A percentile compares a stretch with the other conserved stretches of the same genome.
Conservation (phyloP, 2,888 invertebrate species). For the Pedicia rivosa region DNA sequence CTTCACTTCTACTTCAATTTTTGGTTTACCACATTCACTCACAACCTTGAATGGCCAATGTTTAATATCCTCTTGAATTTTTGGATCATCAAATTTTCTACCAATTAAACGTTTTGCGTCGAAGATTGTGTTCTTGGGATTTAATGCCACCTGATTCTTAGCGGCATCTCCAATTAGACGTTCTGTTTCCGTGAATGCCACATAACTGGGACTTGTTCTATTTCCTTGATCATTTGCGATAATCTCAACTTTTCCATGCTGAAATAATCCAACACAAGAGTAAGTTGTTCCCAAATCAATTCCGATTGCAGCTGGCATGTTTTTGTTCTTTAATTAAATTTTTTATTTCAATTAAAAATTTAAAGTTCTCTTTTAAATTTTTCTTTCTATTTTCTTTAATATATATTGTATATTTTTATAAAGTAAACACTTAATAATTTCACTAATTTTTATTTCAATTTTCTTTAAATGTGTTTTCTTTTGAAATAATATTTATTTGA, state of each 20-base stretch:
- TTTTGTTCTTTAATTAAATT: background rate
- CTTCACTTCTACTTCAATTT: slow-evolving; percentile 75
- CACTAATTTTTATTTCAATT: too few relatives aligned
- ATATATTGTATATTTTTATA: too few relatives aligned
- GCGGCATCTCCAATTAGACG: slow-evolving; percentile 76
- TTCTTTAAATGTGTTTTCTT: too few relatives aligned
- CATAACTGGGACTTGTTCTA: slow-evolving; percentile 60
- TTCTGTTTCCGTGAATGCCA: slow-evolving; percentile 77
- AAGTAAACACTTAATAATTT: too few relatives aligned
- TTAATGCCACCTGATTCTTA: slow-evolving; percentile 79
- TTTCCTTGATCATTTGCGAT: slow-evolving; percentile 85
- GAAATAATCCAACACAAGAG: slow-evolving; percentile 87
- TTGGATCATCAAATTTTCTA: slow-evolving; percentile 73
- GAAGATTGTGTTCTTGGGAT: slow-evolving; percentile 80
- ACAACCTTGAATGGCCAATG: slow-evolving; percentile 90
- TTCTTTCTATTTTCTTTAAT: too few relatives aligned
- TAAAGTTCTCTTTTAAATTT: background rate
- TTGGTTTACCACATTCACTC: slow-evolving; percentile 66
- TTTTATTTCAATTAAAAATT: background rate
- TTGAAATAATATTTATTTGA: too few relatives aligned
- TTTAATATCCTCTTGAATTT: slow-evolving; percentile 93
- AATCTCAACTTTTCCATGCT: slow-evolving; percentile 80
- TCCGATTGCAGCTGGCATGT: slow-evolving; percentile 40
- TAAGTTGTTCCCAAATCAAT: slow-evolving; percentile 95
- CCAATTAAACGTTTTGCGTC: slow-evolving; percentile 96